Conservation (phyloP, 2,888 invertebrate genomes). For the Cacoxenus indagator region DNA sequence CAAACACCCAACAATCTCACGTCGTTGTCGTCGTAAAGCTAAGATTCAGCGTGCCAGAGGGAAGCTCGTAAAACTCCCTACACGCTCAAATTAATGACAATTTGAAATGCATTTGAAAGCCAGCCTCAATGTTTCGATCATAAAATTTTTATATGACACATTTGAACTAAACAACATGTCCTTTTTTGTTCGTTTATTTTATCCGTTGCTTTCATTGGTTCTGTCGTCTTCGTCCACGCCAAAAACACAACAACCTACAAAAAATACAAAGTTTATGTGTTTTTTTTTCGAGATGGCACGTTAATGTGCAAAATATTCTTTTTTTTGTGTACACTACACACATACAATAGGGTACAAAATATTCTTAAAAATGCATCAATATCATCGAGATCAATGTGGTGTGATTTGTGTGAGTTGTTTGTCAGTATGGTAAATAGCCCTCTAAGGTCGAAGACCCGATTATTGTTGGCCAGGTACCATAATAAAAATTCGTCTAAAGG, state of each 20-base stretch:
- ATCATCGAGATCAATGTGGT: too few relatives aligned
- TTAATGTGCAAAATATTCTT: slow-evolving; percentile 12
- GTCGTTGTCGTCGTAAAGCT: neutral
- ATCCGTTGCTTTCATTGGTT: neutral
- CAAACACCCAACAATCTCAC: neutral
- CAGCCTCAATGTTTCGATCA: slow-evolving; percentile 19
- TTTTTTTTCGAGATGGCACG: neutral
- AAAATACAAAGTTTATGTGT: neutral
- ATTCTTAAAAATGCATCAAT: too few relatives aligned
- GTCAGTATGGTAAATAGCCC: too few relatives aligned
- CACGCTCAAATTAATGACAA: slow-evolving; percentile 20
- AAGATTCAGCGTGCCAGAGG: neutral
- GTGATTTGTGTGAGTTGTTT: too few relatives aligned
- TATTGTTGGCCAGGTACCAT: too few relatives aligned
- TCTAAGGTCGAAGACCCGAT: too few relatives aligned
- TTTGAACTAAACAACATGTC: slow-evolving; percentile 2
- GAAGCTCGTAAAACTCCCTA: neutral
- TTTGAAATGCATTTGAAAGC: slow-evolving; percentile 14
- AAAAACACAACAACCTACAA: neutral
- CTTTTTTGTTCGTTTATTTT: slow-evolving; percentile 3
- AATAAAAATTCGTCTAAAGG: too few relatives aligned
- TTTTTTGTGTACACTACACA: neutral
- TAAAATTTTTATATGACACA: slow-evolving; percentile 24
- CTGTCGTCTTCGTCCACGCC: neutral
- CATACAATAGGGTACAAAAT: neutral